Percentiles rank a stretch among this genome's conserved stretches.
Conservation (phyloP, 2,888 invertebrate genomes). For the Neria commutata region DNA sequence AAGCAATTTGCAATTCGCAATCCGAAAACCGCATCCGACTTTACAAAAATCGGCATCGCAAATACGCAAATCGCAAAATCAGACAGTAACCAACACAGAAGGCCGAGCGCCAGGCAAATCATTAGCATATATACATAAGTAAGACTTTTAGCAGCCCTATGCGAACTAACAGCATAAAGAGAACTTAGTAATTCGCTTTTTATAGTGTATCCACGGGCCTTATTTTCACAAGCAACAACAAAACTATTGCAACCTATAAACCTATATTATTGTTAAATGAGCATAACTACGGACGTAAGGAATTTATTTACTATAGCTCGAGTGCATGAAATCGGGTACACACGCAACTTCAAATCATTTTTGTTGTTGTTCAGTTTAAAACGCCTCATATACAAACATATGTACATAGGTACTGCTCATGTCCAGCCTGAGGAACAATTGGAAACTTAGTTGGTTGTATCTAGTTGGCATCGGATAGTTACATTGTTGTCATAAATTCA, state of each 20-base stretch:
- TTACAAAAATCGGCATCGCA: too few species aligned
- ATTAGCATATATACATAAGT: slow-evolving; percentile 9
- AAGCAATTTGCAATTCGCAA: not conserved
- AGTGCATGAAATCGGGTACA: slow-evolving; percentile 19
- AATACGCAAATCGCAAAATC: not conserved
- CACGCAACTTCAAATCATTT: slow-evolving; percentile 39
- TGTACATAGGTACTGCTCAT: too few species aligned
- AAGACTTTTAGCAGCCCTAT: too few species aligned
- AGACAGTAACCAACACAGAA: slow-evolving; percentile 8
- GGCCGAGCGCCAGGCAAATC: not conserved
- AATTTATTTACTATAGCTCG: slow-evolving; percentile 34
- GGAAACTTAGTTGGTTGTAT: too few species aligned
- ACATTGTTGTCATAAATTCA: too few species aligned
- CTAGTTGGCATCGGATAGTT: too few species aligned
- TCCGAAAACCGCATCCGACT: too few species aligned
- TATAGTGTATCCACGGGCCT: slow-evolving; percentile 60
- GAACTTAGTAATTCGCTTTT: slow-evolving; percentile 40
- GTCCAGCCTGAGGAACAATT: too few species aligned
- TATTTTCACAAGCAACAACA: slow-evolving; percentile 46
- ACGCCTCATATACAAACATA: slow-evolving; percentile 31
- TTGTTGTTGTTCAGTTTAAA: slow-evolving; percentile 48
- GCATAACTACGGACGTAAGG: slow-evolving; percentile 31
- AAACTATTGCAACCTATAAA: too few species aligned
- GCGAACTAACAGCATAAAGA: slow-evolving; percentile 23
- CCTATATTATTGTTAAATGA: too few species aligned